These are phyloP conservation scores for Drosophila pseudotakahashii DNA, from an alignment of 2,888 invertebrate genomes.

Conservation along the genomic window DNA sequence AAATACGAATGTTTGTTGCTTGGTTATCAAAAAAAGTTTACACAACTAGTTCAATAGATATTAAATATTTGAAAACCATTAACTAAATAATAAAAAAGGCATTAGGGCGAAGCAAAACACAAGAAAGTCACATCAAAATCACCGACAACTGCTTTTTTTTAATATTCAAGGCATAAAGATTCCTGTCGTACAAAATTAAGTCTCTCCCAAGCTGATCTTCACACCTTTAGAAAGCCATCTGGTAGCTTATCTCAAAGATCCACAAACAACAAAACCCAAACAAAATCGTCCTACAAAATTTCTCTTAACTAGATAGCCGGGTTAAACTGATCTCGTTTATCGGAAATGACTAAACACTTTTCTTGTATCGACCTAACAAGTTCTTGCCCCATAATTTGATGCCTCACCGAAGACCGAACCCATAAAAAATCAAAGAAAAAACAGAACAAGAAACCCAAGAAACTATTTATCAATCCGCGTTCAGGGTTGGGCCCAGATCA, in stretches of 20 bases:
- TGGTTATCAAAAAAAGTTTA: no score
- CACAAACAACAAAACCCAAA: constrained; percentile 35
- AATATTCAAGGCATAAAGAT: constrained; percentile 16
- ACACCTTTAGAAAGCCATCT: constrained; percentile 51
- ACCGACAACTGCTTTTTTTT: not conserved
- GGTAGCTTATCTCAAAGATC: constrained; percentile 54
- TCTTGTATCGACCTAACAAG: constrained; percentile 63
- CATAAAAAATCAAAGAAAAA: constrained; percentile 55
- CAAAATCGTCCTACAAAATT: constrained; percentile 48
- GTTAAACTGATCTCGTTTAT: constrained; percentile 41
- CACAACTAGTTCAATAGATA: no score
- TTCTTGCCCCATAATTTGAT: constrained; percentile 59
- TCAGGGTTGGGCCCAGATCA: constrained; percentile 54
- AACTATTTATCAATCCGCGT: constrained; percentile 62
- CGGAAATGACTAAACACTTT: constrained; percentile 68
- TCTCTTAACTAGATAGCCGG: constrained; percentile 54
- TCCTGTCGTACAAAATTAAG: constrained; percentile 31
- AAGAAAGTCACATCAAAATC: not conserved
- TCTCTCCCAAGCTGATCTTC: constrained; percentile 44
- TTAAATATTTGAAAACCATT: not conserved
- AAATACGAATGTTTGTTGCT: not conserved
- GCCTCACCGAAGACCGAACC: constrained; percentile 37
- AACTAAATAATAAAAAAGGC: not conserved
- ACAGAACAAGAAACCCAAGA: constrained; percentile 31
- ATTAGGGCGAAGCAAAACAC: not conserved